These are phyloP conservation scores for Psococerastis gibbosa DNA, from an alignment of 2,888 invertebrate genomes.

Conservation along the genomic window DNA sequence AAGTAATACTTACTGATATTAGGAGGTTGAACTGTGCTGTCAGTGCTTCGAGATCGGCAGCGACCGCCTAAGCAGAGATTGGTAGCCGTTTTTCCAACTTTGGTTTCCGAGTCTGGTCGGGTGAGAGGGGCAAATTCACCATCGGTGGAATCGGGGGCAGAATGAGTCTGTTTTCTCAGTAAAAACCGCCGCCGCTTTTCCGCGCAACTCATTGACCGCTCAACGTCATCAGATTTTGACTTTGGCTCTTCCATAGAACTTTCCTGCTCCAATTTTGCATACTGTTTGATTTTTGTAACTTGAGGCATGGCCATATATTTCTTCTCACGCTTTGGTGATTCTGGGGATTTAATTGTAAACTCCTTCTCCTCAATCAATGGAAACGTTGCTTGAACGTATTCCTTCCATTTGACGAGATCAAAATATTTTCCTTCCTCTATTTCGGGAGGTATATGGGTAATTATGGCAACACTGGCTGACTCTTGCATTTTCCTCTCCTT, in stretches of 20 bases:
- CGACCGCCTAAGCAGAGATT: slow-evolving; percentile 18
- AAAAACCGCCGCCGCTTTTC: slow-evolving; percentile 22
- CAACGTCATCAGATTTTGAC: slow-evolving; percentile 6
- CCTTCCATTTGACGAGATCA: slow-evolving; percentile 2
- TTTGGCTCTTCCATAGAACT: slow-evolving; percentile 17
- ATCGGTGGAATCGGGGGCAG: slow-evolving; percentile 25
- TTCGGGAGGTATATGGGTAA: too few relatives aligned
- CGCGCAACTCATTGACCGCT: neutral
- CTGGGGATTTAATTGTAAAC: neutral
- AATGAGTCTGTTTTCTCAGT: slow-evolving; percentile 24
- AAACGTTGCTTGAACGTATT: slow-evolving; percentile 5
- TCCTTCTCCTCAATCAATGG: slow-evolving; percentile 1
- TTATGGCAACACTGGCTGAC: too few relatives aligned
- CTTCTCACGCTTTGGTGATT: neutral
- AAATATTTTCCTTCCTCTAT: too few relatives aligned
- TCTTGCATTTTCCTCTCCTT: too few relatives aligned
- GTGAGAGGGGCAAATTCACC: too few relatives aligned
- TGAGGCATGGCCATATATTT: neutral
- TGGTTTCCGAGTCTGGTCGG: too few relatives aligned
- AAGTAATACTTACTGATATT: slow-evolving; percentile 18
- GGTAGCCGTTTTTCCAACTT: too few relatives aligned
- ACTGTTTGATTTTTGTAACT: slow-evolving; percentile 6
- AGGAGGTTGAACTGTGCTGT: slow-evolving; percentile 16
- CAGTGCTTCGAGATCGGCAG: slow-evolving; percentile 15
- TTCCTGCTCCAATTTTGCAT: slow-evolving; percentile 17